Evolutionary conservation across 1,140 invertebrate genomes (phyloP).

Genomic region (Tetramorium simillimum): DNA sequence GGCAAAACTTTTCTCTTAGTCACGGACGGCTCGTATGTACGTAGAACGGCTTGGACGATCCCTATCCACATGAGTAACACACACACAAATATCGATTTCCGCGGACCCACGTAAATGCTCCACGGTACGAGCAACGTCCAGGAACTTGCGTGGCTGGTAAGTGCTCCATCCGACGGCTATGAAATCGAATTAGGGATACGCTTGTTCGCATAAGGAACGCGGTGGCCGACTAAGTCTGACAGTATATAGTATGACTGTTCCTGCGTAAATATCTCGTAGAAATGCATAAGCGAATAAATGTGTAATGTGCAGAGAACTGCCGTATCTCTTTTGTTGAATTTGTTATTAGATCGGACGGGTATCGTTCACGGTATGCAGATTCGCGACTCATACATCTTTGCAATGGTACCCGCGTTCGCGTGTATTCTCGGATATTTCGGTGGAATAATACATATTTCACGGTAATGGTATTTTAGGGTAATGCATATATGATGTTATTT

Average conservation of each 20-base stretch:
- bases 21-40: not conserved
- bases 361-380: not conserved
- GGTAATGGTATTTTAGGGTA: not conserved
- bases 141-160: constrained; percentile 47
- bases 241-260: not conserved
- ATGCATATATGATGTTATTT: not conserved
- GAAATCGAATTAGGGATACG: constrained; percentile 63
- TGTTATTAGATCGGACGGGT: not conserved
- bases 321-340: not conserved
- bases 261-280: not conserved
- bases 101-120: constrained; percentile 35
- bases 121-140: not conserved
- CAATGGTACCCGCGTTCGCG: not conserved
- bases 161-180: constrained; percentile 43
- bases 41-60: not conserved
- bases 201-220: constrained; percentile 2
- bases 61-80: not conserved
- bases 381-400: not conserved
- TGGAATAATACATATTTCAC: not conserved
- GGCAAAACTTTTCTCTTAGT: constrained; percentile 64
- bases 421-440: not conserved
- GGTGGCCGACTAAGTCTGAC: not conserved
- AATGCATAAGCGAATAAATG: not conserved
- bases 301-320: not conserved
- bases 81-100: constrained; percentile 52